phyloP scores from a whole-genome alignment of 2,888 invertebrate genomes.

The Eristalis arbustorum region DNA sequence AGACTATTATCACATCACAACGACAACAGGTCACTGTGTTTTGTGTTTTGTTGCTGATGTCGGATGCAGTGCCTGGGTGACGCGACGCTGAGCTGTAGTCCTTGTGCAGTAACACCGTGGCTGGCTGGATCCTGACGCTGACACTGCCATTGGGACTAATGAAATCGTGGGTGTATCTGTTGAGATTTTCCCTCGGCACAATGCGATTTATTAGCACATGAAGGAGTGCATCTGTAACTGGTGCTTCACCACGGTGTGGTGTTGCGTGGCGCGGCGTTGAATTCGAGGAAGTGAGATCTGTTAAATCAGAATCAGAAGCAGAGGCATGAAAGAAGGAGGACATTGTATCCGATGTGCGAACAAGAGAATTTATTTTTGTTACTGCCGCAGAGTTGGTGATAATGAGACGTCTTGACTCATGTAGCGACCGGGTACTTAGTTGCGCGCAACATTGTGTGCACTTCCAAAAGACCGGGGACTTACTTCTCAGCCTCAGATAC shows the following conservation, averaged over 20 bases:
- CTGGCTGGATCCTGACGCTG: conserved; percentile 8
- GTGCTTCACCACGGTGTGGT: not conserved
- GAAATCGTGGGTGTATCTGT: conserved; percentile 65
- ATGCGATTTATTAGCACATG: conserved; percentile 53
- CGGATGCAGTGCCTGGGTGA: conserved; percentile 62
- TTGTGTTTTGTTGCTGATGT: conserved; percentile 28
- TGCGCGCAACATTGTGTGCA: not conserved
- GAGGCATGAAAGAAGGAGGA: not conserved
- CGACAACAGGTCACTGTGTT: conserved; percentile 52
- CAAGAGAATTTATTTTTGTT: conserved; percentile 7
- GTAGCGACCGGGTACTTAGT: not conserved
- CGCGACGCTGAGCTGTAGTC: not conserved
- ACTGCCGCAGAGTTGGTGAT: not conserved
- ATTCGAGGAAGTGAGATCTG: not conserved
- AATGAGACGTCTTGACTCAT: conserved; percentile 3
- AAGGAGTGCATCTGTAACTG: conserved; percentile 45
- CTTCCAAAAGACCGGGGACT: not conserved
- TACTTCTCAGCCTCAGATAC: not conserved
- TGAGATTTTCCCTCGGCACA: conserved; percentile 32
- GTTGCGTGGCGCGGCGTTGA: not conserved
- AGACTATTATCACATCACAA: conserved; percentile 66
- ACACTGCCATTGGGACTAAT: conserved; percentile 14
- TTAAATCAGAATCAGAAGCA: conserved; percentile 15
- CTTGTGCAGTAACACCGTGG: not conserved
- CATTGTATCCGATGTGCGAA: conserved; percentile 34